A percentile compares a stretch with the other conserved stretches of the same genome.
phyloP scores from a whole-genome alignment of 2,113 vertebrate species.

The Phalacrocorax aristotelis region DNA sequence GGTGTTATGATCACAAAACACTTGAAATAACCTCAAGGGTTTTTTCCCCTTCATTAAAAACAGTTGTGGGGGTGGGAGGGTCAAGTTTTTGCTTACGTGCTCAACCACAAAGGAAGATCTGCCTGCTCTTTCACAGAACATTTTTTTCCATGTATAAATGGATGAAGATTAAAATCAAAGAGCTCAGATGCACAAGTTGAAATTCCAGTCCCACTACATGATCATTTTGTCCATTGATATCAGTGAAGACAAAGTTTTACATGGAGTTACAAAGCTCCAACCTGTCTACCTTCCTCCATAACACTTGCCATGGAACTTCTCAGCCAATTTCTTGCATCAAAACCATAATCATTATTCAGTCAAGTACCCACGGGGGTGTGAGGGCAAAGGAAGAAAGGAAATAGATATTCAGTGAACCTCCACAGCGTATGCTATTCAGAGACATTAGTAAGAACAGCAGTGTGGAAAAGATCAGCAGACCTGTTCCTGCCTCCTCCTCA shows the following conservation, averaged over 20 bases:
- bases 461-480: background rate
- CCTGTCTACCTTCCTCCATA: background rate
- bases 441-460: background rate
- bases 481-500: background rate
- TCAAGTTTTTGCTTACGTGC: background rate
- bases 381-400: background rate
- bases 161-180: background rate
- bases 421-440: background rate
- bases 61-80: background rate
- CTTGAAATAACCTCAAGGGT: background rate
- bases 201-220: background rate
- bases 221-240: background rate
- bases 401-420: background rate
- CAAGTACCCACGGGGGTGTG: background rate
- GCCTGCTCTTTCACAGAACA: background rate
- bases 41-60: background rate
- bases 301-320: background rate
- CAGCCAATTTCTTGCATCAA: background rate
- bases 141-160: background rate
- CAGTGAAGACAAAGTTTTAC: background rate
- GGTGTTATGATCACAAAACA: background rate
- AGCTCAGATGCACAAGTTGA: background rate
- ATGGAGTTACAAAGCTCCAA: background rate
- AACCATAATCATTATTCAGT: background rate
- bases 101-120: background rate